Base-by-base conservation (phyloP, 2,113 vertebrate genomes). In the Oreocharis arfaki region DNA sequence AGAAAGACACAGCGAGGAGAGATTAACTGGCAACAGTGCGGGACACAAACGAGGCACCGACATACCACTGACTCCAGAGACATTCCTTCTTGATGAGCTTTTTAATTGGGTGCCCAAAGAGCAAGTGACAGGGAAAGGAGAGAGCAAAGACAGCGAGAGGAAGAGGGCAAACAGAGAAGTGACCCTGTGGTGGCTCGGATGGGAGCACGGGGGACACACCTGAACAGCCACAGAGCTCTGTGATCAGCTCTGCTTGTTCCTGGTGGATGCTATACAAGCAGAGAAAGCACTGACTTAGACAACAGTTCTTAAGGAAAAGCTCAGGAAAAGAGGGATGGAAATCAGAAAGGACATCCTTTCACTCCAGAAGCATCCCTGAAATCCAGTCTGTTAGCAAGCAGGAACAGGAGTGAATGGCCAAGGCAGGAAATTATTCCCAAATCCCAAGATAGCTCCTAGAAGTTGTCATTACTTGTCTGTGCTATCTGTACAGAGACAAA, bases 11-110 rank as follows among this genome's bases (percentile, higher is more conserved):
- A 3, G 61, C 10, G 0, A 3, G 61, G 85, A 86, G 86, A 79
- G 78, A 91, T 47, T 30, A 73, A 92, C 77, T 33, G 77, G 73
- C 91, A 94, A 42, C 71, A 84, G 59, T 0, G 2, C 0, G 1
- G 74, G 90, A 67, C 33, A 52, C 77, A 87, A 78, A 56, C 22
- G 20, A 64, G 85, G 70, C 39, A 55, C 9, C 14, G n/a, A 37
- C 77, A 84, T 17, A 71, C 20, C 64, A 64, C n/a, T 3, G 87
- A 78, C 94, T 85, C 56, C 67, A 57, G 59, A 53, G 65, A 53
- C 75, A 95, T 79, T 85, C 93, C 4, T 83, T 55, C 91, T 69
- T 61, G 67, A 93, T 85, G 87, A 95, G 87, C 59, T 87, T 87
- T 64, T 80, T 85, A 95, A 94, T 24, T 88, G 61, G 49, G 23